Evolutionary conservation across 2,797 vertebrate species (phyloP).

Genomic region (Sebastes alutus): DNA sequence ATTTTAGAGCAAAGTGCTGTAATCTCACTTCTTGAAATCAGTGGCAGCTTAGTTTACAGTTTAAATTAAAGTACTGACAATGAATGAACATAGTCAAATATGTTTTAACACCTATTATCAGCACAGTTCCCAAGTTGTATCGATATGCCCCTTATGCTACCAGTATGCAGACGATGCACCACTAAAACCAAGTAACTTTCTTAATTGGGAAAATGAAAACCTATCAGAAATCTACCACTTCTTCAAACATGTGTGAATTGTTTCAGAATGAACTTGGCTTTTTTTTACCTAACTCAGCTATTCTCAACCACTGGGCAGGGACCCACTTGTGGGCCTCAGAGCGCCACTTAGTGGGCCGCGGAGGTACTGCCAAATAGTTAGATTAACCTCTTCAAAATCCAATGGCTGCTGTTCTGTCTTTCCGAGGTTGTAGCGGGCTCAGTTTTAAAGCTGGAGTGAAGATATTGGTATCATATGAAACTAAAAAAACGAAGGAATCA

Average conservation of each 20-base stretch:
- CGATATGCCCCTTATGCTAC: too few relatives aligned
- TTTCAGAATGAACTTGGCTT: background rate
- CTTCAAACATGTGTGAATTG: background rate
- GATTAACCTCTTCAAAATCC: too few relatives aligned
- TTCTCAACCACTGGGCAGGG: too few relatives aligned
- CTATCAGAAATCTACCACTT: background rate
- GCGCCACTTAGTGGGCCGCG: too few relatives aligned
- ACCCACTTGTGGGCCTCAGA: too few relatives aligned
- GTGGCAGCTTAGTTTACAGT: background rate
- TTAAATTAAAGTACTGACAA: background rate
- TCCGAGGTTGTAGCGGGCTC: background rate
- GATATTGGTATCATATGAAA: too few relatives aligned
- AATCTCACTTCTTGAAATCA: background rate
- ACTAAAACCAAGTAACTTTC: background rate
- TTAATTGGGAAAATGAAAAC: background rate
- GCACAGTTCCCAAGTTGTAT: background rate
- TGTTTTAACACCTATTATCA: background rate
- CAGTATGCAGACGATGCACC: background rate
- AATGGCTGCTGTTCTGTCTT: background rate
- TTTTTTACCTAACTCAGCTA: background rate
- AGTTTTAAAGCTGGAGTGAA: too few relatives aligned
- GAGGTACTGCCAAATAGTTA: too few relatives aligned
- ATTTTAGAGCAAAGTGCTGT: background rate
- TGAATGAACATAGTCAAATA: background rate
- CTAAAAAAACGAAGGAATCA: too few relatives aligned